Base-by-base conservation (phyloP, 1,140 invertebrate species). In the Drosophila hydei region DNA sequence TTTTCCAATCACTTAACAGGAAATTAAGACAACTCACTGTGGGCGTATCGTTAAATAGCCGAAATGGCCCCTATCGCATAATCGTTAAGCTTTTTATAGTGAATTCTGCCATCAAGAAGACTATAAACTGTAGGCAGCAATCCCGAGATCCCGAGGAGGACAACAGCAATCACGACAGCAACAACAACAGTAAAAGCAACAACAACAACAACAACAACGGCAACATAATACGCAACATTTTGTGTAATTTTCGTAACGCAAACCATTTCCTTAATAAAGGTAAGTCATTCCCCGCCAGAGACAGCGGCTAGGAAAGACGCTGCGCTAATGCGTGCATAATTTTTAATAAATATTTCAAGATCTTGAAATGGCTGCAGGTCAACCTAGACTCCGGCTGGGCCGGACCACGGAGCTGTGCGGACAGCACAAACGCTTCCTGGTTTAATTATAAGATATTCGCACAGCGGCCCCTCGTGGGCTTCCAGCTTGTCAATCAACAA, bases 341-440 rank as follows among this genome's bases (percentile, higher is more conserved):
- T 87, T 87, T 87, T 87, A 88, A 87, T 87, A 88, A 81, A 88
- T 87, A 78, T 88, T 88, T 81, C 70, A 77, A 85, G 81, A 77
- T 87, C 81, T 79, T 51, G 55, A 50, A 63, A 62, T 79, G 74
- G 56, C 77, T 87, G 79, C 72, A 65, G 58, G 64, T 47, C 43
- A 50, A 52, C 48, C 33, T 40, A 36, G 51, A 33, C 30, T 33
- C 30, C 2, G 58, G 9, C 51, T 55, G 11, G 48, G 19, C 9
- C 55, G 45, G 63, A 43, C 36, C 38, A 51, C 60, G 73, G 45
- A 81, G 72, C 51, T 54, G 42, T 40, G 38, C n/a, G 3, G 38
- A 14, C 38, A 4, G 47, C 27, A 5, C 62, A 79, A 84, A 80
- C 45, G 67, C 81, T 81, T 87, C 83, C 81, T 88, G 83, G 81